Evolutionary conservation across 2,888 invertebrate genomes (phyloP).

Genomic region (Calameuta filiformis): DNA sequence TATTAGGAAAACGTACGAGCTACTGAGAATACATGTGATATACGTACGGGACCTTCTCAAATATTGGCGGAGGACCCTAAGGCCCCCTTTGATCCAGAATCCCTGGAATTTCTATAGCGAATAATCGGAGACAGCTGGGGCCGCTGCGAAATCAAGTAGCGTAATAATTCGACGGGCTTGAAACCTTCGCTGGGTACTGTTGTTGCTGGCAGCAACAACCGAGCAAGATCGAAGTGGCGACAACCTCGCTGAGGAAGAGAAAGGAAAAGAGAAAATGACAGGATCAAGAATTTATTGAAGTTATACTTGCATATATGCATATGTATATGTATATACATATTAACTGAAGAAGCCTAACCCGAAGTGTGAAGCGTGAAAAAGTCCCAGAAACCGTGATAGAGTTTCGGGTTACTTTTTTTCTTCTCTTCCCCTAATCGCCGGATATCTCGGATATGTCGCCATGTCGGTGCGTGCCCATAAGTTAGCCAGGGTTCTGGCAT

Average conservation of each 20-base stretch:
- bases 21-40: not conserved
- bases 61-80: slow-evolving; percentile 59
- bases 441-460: not conserved
- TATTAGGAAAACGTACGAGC: not conserved
- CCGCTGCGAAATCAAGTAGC: slow-evolving; percentile 64
- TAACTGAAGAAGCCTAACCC: not conserved
- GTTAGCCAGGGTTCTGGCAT: slow-evolving; percentile 30
- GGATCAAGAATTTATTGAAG: not conserved
- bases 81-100: slow-evolving; percentile 56
- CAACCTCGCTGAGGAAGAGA: not conserved
- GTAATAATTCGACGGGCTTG: slow-evolving; percentile 57
- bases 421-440: not conserved
- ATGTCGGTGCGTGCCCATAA: slow-evolving; percentile 22
- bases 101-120: slow-evolving; percentile 59
- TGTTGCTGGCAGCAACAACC: not conserved
- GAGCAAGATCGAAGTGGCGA: not conserved
- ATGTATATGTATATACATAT: not conserved
- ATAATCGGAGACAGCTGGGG: slow-evolving; percentile 63
- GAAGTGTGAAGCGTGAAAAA: slow-evolving; percentile 25
- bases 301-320: not conserved
- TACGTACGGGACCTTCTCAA: slow-evolving; percentile 50
- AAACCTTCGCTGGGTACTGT: slow-evolving; percentile 25
- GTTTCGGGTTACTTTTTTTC: not conserved
- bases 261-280: not conserved
- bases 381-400: not conserved